Evolutionary conservation across 2,797 vertebrate genomes (phyloP).

Genomic region (Rallus crepitans): DNA sequence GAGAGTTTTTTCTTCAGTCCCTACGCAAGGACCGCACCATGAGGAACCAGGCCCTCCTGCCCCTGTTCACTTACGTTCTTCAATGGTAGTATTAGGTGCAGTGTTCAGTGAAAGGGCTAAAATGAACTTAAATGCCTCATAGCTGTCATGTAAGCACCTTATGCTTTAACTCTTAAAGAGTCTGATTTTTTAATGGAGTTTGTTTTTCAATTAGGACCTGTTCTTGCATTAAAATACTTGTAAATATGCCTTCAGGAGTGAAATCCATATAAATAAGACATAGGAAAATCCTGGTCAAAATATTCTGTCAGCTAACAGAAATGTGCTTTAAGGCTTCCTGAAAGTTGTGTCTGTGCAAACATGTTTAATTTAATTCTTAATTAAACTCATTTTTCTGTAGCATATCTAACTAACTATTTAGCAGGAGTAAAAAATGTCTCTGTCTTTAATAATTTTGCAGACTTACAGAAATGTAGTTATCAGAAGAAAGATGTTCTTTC

Average conservation of each 20-base stretch:
- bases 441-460: conserved; percentile 56
- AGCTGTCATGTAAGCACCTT: neutral
- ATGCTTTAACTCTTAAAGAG: neutral
- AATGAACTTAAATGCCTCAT: neutral
- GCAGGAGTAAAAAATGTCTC: conserved; percentile 24
- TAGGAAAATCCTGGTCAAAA: neutral
- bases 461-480: conserved; percentile 30
- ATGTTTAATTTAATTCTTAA: conserved; percentile 33
- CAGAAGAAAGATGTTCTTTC: conserved; percentile 27
- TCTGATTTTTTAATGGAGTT: neutral
- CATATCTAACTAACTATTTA: conserved; percentile 18
- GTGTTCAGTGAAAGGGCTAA: neutral
- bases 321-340: neutral
- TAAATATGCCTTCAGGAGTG: neutral
- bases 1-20: neutral
- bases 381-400: conserved; percentile 31
- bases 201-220: neutral
- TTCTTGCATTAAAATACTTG: neutral
- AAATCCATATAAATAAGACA: neutral
- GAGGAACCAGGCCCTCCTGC: neutral
- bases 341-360: neutral
- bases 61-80: neutral
- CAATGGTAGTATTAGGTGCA: neutral
- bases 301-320: neutral
- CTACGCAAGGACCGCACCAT: neutral